Conservation (phyloP, 2,888 invertebrate species). For the Sphecodes monilicornis region DNA sequence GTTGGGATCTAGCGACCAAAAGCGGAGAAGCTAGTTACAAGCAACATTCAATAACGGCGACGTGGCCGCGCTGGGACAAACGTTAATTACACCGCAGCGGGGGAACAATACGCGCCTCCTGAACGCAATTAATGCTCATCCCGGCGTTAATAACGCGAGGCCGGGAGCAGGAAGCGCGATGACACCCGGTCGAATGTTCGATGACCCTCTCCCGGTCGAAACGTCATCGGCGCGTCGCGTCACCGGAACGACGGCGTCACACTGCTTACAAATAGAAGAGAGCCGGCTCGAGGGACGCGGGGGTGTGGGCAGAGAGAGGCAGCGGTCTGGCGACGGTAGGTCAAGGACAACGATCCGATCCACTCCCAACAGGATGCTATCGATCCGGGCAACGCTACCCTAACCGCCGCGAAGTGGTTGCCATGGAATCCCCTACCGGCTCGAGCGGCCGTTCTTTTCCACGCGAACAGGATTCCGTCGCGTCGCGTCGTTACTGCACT, state of each 20-base stretch:
- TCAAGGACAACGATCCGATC: constrained; percentile 82
- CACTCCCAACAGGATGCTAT: constrained; percentile 67
- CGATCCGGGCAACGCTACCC: constrained; percentile 63
- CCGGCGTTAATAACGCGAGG: constrained; percentile 48
- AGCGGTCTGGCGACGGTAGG: constrained; percentile 75
- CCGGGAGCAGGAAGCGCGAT: constrained; percentile 26
- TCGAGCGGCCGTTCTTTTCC: constrained; percentile 56
- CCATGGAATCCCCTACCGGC: constrained; percentile 68
- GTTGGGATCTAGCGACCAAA: background rate
- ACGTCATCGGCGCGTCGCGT: constrained; percentile 56
- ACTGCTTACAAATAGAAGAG: constrained; percentile 64
- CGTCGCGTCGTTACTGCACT: constrained; percentile 5
- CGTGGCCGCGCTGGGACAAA: background rate
- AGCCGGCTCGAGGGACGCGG: constrained; percentile 10
- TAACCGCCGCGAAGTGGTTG: constrained; percentile 69
- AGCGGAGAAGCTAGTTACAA: constrained; percentile 2
- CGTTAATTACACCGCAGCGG: constrained; percentile 38
- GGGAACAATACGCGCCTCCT: constrained; percentile 27
- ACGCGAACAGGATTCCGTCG: constrained; percentile 35
- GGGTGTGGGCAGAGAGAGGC: constrained; percentile 8
- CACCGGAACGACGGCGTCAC: constrained; percentile 56
- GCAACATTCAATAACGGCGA: constrained; percentile 23
- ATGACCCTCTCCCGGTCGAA: constrained; percentile 44
- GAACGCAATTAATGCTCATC: constrained; percentile 45
- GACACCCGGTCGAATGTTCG: constrained; percentile 40